phyloP scores from a whole-genome alignment of 2,113 vertebrate genomes.

The Marcusenius ussheri region DNA sequence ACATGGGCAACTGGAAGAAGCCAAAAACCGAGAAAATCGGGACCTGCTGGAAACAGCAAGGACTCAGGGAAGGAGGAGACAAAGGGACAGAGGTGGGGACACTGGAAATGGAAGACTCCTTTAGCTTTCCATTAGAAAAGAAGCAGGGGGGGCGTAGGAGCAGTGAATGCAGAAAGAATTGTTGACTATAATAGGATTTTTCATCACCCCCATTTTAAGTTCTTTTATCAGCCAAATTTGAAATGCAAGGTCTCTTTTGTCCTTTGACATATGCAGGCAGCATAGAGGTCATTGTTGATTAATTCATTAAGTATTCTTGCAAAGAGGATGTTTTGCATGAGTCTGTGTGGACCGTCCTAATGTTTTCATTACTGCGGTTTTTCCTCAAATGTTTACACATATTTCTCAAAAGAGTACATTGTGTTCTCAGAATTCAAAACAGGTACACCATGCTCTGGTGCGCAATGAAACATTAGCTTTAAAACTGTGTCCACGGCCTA shows the following conservation, averaged over 20 bases:
- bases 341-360: neutral
- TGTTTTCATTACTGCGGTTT: neutral
- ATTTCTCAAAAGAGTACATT: conserved; percentile 7
- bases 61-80: neutral
- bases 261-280: neutral
- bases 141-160: neutral
- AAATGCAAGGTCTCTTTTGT: neutral
- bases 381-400: neutral
- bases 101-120: neutral
- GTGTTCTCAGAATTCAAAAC: neutral
- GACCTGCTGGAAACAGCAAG: neutral
- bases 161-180: neutral
- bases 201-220: neutral
- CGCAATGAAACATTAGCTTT: neutral
- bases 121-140: neutral
- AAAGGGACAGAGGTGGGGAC: neutral
- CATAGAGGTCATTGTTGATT: neutral
- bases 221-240: neutral
- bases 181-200: neutral
- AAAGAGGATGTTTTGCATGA: conserved; percentile 3
- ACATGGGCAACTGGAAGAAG: neutral
- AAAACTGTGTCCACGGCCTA: neutral
- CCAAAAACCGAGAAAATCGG: neutral
- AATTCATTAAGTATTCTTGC: conserved; percentile 8
- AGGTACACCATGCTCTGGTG: neutral